Percentiles rank a stretch among this genome's conserved stretches.
These are phyloP conservation scores for Gallinago solitaria DNA, from an alignment of 2,797 vertebrate species.

Conservation along the genomic window DNA sequence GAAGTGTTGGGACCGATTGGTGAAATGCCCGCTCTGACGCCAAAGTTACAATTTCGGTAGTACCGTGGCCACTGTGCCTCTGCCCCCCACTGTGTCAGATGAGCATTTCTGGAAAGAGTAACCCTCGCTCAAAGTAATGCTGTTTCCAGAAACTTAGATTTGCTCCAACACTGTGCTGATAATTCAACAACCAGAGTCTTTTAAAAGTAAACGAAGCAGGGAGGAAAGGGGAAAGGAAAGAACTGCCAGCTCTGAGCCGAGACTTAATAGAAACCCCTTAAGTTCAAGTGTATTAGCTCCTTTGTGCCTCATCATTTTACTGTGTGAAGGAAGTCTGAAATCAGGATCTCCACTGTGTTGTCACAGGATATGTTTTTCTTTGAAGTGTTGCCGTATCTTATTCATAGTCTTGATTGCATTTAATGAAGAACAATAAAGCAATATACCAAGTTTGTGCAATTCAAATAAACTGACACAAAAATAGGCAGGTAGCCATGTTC, in stretches of 20 bases:
- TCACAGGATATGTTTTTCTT: slow-evolving; percentile 65
- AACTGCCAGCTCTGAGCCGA: slow-evolving; percentile 25
- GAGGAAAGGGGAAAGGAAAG: slow-evolving; percentile 34
- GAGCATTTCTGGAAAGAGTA: slow-evolving; percentile 39
- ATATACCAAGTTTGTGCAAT: slow-evolving; percentile 56
- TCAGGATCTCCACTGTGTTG: slow-evolving; percentile 63
- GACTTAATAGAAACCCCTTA: slow-evolving; percentile 27
- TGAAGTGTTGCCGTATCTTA: slow-evolving; percentile 62
- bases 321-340: slow-evolving; percentile 61
- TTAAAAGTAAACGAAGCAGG: slow-evolving; percentile 65
- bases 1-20: not conserved
- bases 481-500: slow-evolving; percentile 15
- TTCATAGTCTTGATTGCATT: slow-evolving; percentile 50
- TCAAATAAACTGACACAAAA: slow-evolving; percentile 61
- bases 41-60: not conserved
- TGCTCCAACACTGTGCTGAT: slow-evolving; percentile 43
- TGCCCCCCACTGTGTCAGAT: not conserved
- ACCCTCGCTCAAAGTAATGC: not conserved
- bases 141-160: slow-evolving; percentile 66
- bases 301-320: slow-evolving; percentile 33
- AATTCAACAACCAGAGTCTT: slow-evolving; percentile 55
- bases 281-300: slow-evolving; percentile 47
- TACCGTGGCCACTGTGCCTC: not conserved
- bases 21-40: slow-evolving; percentile 5
- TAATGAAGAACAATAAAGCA: slow-evolving; percentile 61